A percentile compares a stretch with the other conserved stretches of the same genome.
Conservation (phyloP, 2,888 invertebrate genomes). For the Drosophila maculinotata region DNA sequence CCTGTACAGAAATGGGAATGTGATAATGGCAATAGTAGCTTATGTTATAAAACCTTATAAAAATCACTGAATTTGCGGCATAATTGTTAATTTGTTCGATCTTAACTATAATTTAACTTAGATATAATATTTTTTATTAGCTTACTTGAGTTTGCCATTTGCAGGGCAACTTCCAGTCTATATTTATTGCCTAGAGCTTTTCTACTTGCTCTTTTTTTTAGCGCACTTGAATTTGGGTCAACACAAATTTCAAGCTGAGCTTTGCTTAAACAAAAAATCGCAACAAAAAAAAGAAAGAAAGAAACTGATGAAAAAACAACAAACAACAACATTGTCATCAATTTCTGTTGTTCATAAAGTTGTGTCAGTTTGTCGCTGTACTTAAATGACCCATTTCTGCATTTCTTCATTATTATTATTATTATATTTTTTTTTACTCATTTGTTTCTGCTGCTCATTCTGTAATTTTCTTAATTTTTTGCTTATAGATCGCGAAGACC, state of each 20-base stretch:
- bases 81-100: too few relatives aligned
- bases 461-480: conserved; percentile 46
- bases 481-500: conserved; percentile 97
- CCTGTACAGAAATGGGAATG: conserved; percentile 3
- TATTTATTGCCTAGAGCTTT: not conserved
- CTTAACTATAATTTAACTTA: too few relatives aligned
- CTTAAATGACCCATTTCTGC: conserved; percentile 35
- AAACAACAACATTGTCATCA: conserved; percentile 53
- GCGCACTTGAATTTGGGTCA: conserved; percentile 69
- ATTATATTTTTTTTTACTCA: too few relatives aligned
- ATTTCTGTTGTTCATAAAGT: conserved; percentile 37
- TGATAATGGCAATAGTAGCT: too few relatives aligned
- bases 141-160: too few relatives aligned
- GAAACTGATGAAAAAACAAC: conserved; percentile 18
- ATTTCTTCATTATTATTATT: conserved; percentile 5
- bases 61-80: too few relatives aligned
- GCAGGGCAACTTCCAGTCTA: conserved; percentile 36
- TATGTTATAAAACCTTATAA: too few relatives aligned
- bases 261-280: conserved; percentile 48
- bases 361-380: conserved; percentile 32
- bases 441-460: not conserved
- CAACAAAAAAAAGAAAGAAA: conserved; percentile 12
- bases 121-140: too few relatives aligned
- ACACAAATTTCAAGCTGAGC: conserved; percentile 72
- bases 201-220: conserved; percentile 26